Conservation (phyloP, 92 coral and sea anemone species). For the Metridium senile region DNA sequence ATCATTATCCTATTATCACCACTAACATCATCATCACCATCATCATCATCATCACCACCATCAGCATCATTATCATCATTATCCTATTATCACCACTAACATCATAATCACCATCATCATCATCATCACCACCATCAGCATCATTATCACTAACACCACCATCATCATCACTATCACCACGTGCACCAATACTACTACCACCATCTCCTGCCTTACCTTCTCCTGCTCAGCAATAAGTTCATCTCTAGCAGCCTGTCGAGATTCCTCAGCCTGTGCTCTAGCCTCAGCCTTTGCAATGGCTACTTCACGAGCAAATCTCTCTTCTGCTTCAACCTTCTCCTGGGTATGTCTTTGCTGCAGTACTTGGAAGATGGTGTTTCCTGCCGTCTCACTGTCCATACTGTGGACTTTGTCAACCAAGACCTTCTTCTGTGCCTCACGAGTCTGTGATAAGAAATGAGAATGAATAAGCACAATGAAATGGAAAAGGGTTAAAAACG, state of each 20-base stretch:
- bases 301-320: slow-evolving; percentile 79
- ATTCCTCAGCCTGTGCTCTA: slow-evolving; percentile 88
- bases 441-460: slow-evolving; percentile 44
- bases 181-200: neutral
- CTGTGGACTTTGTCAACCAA: slow-evolving; percentile 78
- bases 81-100: neutral
- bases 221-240: slow-evolving; percentile 86
- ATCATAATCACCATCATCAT: neutral
- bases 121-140: neutral
- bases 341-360: slow-evolving; percentile 95
- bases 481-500: neutral
- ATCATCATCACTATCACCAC: neutral
- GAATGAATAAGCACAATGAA: neutral
- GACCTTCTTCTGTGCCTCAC: slow-evolving; percentile 77
- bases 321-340: slow-evolving; percentile 89
- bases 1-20: neutral
- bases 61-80: no score
- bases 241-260: slow-evolving; percentile 90
- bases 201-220: slow-evolving; percentile 50
- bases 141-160: neutral
- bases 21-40: neutral
- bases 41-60: neutral
- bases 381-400: slow-evolving; percentile 88
- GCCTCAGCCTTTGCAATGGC: slow-evolving; percentile 92
- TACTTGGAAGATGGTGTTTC: slow-evolving; percentile 89